phyloP scores from a whole-genome alignment of 2,113 vertebrate species.

The Parotia lawesii region DNA sequence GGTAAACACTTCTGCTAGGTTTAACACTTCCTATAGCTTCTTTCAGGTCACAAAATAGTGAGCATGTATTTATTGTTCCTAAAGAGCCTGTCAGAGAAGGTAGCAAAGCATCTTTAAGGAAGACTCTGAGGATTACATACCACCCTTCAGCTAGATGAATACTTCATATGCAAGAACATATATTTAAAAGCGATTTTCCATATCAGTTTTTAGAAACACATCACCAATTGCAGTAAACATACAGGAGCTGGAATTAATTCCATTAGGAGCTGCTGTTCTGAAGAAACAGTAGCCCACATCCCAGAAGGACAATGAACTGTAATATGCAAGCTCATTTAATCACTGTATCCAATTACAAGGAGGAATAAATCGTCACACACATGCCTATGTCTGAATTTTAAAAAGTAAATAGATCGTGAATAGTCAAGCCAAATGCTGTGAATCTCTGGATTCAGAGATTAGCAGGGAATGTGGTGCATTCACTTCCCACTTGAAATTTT shows the following conservation, averaged over 20 bases:
- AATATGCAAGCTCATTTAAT: conserved; percentile 52
- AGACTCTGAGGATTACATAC: background rate
- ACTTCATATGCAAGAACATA: background rate
- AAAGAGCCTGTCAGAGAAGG: background rate
- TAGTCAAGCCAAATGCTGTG: background rate
- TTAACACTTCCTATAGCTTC: background rate
- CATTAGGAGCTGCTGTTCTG: background rate
- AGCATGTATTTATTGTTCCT: background rate
- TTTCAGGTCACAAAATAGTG: background rate
- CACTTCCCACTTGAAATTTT: background rate
- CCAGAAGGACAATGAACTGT: conserved; percentile 45
- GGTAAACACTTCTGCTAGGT: background rate
- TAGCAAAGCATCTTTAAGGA: background rate
- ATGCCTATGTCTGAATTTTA: conserved; percentile 28
- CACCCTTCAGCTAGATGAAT: background rate
- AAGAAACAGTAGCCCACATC: background rate
- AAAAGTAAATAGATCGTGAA: conserved; percentile 41
- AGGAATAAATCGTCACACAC: conserved; percentile 43
- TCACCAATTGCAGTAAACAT: background rate
- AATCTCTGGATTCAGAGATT: background rate
- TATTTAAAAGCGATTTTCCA: background rate
- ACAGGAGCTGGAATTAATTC: background rate
- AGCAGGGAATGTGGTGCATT: background rate
- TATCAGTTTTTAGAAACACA: background rate
- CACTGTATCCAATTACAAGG: conserved; percentile 48